A percentile compares a stretch with the other conserved stretches of the same genome.
Conservation (phyloP, 2,113 vertebrate genomes). For the Protobothrops flavoviridis region DNA sequence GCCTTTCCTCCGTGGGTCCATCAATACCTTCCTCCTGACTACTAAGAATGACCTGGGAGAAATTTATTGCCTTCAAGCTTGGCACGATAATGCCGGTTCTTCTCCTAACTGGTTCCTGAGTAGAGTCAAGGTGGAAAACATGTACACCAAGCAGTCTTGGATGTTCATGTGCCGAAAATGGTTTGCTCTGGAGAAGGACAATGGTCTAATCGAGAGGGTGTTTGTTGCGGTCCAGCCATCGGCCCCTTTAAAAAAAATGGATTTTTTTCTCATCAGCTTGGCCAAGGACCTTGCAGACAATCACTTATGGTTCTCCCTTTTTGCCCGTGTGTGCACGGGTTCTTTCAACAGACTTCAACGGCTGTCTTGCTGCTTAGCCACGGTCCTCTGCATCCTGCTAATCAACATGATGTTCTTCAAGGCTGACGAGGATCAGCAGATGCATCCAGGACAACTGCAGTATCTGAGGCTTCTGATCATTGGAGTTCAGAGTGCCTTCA, state of each 20-base stretch:
- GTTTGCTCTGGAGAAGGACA: constrained; percentile 47
- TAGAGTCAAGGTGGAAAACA: constrained; percentile 68
- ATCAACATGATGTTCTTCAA: constrained; percentile 72
- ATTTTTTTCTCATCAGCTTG: constrained; percentile 66
- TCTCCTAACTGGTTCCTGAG: constrained; percentile 72
- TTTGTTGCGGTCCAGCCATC: constrained; percentile 39
- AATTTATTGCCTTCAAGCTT: constrained; percentile 60
- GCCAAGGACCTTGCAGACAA: constrained; percentile 17
- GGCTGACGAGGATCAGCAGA: background rate
- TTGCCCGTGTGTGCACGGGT: background rate
- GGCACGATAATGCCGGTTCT: constrained; percentile 60
- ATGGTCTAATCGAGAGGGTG: constrained; percentile 28
- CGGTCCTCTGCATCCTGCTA: constrained; percentile 60
- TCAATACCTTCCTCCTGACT: constrained; percentile 67
- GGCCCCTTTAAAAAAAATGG: constrained; percentile 21
- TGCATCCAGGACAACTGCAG: background rate
- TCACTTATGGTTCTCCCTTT: constrained; percentile 68
- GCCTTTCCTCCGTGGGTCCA: constrained; percentile 52
- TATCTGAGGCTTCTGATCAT: constrained; percentile 46
- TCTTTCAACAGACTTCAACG: constrained; percentile 67
- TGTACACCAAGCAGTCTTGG: constrained; percentile 55
- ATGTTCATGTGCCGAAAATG: constrained; percentile 71
- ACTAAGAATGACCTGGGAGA: constrained; percentile 62
- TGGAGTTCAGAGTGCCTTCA: constrained; percentile 64
- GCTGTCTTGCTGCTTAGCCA: constrained; percentile 64